These are phyloP conservation scores for Leptopterna dolabrata DNA, from an alignment of 2,888 invertebrate genomes.

Conservation along the genomic window DNA sequence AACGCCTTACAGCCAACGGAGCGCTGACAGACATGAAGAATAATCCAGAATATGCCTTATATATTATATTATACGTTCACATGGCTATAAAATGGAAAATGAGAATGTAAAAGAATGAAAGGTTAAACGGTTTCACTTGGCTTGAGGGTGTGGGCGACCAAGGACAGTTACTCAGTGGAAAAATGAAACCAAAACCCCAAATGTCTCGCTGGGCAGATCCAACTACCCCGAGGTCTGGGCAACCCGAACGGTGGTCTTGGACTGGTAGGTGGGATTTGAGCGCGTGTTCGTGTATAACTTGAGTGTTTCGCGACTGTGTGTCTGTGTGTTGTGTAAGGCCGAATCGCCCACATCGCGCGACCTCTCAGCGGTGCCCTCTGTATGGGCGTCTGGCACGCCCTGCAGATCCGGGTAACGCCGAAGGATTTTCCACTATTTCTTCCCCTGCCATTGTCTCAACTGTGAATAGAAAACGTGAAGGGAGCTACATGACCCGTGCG, in stretches of 20 bases:
- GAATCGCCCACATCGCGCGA: conserved; percentile 7
- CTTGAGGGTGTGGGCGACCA: conserved; percentile 1
- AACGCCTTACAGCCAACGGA: no score
- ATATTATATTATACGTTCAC: no score
- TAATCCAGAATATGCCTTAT: no score
- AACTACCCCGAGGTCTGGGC: background rate
- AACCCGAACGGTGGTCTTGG: background rate
- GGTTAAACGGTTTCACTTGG: background rate
- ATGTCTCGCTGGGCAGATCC: background rate
- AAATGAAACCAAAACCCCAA: background rate
- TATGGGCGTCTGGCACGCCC: background rate
- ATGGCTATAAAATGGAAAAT: background rate
- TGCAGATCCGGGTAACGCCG: conserved; percentile 3
- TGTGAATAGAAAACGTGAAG: background rate
- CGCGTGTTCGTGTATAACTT: background rate
- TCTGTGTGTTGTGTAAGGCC: conserved; percentile 24
- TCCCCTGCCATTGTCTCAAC: background rate
- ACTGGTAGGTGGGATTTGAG: background rate
- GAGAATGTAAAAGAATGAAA: background rate
- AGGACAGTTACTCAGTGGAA: conserved; percentile 4
- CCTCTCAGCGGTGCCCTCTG: background rate
- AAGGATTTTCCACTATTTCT: background rate
- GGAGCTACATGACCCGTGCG: no score
- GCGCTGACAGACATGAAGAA: no score
- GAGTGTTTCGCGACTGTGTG: no score